phyloP scores from a whole-genome alignment of 2,888 invertebrate genomes.

The Pristionchus maxplancki region DNA sequence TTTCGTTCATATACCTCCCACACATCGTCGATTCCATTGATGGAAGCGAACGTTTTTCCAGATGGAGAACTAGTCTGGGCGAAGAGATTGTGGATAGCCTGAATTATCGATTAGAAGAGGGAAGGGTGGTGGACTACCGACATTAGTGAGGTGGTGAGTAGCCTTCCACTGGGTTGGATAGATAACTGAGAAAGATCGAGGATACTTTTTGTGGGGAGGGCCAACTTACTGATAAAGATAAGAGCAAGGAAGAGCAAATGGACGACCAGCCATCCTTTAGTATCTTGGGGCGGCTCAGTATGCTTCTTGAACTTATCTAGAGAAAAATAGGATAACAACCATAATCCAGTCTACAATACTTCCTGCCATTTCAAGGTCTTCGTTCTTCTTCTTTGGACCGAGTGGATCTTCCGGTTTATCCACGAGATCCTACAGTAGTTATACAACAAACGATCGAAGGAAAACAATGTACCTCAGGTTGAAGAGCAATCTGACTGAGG shows the following conservation, averaged over 20 bases:
- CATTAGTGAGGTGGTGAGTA: conserved; percentile 83
- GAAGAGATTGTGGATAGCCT: conserved; percentile 80
- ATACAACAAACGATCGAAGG: too few relatives aligned
- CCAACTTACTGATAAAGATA: conserved; percentile 78
- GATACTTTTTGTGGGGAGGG: not conserved
- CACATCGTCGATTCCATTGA: conserved; percentile 81
- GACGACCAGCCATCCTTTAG: conserved; percentile 79
- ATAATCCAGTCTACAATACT: too few relatives aligned
- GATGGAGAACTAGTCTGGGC: conserved; percentile 79
- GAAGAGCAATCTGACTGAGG: too few relatives aligned
- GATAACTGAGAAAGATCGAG: conserved; percentile 79
- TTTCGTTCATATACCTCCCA: conserved; percentile 82
- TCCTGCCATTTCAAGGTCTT: too few relatives aligned
- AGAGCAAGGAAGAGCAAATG: conserved; percentile 79
- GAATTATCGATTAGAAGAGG: not conserved
- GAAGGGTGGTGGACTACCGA: not conserved
- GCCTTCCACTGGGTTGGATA: conserved; percentile 82
- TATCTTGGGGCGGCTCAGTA: too few relatives aligned
- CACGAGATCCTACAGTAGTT: conserved; percentile 25
- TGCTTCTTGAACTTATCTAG: too few relatives aligned
- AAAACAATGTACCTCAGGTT: too few relatives aligned
- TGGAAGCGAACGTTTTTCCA: conserved; percentile 78
- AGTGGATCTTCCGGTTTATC: not conserved
- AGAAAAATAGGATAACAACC: too few relatives aligned
- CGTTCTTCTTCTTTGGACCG: conserved; percentile 18